These are phyloP conservation scores for Dermatophagoides farinae DNA, from an alignment of 1,140 invertebrate genomes.

Conservation along the genomic window DNA sequence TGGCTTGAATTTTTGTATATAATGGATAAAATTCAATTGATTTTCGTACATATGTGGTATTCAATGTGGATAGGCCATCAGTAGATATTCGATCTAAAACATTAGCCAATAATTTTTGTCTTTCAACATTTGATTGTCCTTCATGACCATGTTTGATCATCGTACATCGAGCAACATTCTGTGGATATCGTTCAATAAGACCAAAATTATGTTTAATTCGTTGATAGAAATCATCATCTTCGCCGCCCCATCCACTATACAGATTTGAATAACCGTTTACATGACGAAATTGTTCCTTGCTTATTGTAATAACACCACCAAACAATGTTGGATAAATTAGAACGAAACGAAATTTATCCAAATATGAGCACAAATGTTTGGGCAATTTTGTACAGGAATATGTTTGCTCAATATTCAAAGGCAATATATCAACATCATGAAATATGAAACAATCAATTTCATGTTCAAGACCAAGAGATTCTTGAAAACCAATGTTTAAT, in stretches of 20 bases:
- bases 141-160: constrained; percentile 47
- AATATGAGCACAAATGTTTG: constrained; percentile 19
- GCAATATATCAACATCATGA: constrained; percentile 36
- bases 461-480: constrained; percentile 22
- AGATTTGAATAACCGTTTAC: constrained; percentile 21
- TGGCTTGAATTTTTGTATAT: constrained; percentile 26
- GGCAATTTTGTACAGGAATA: constrained; percentile 20
- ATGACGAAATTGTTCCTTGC: constrained; percentile 19
- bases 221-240: constrained; percentile 23
- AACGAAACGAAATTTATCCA: constrained; percentile 20
- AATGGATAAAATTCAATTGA: constrained; percentile 37
- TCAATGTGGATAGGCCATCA: constrained; percentile 61
- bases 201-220: constrained; percentile 16
- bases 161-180: constrained; percentile 34
- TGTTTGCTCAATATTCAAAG: constrained; percentile 26
- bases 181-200: constrained; percentile 18
- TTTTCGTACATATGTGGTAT: constrained; percentile 41
- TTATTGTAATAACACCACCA: constrained; percentile 22
- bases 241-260: constrained; percentile 22
- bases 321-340: constrained; percentile 21
- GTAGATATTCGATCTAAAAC: constrained; percentile 54
- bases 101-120: constrained; percentile 42
- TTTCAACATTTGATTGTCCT: constrained; percentile 35
- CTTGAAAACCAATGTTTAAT: constrained; percentile 30
- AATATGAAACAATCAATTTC: constrained; percentile 32